Conservation (phyloP, 1,140 invertebrate species). For the Micrasema longulum region DNA sequence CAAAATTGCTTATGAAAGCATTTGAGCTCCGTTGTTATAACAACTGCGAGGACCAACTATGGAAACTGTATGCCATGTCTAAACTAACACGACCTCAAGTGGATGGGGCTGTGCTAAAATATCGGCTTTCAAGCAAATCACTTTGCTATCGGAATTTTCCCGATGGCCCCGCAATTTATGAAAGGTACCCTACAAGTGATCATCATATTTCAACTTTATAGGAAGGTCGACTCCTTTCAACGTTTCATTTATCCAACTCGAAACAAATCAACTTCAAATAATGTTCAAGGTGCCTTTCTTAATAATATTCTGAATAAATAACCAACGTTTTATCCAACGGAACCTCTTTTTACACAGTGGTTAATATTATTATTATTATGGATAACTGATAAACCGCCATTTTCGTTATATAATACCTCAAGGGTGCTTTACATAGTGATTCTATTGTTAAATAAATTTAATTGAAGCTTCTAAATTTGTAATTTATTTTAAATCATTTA, state of each 20-base stretch:
- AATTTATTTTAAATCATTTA: too few relatives aligned
- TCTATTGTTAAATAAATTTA: too few relatives aligned
- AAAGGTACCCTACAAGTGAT: constrained; percentile 3
- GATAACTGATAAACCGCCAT: too few relatives aligned
- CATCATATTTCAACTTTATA: constrained; percentile 27
- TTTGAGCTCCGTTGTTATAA: constrained; percentile 52
- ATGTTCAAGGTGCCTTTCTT: constrained; percentile 7
- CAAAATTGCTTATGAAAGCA: constrained; percentile 56
- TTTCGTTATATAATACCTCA: too few relatives aligned
- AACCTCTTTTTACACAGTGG: too few relatives aligned
- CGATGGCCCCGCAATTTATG: neutral
- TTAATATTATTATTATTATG: too few relatives aligned
- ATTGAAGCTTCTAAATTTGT: too few relatives aligned
- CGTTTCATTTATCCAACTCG: neutral
- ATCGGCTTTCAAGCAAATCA: constrained; percentile 34
- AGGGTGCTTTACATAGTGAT: too few relatives aligned
- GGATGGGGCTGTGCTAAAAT: constrained; percentile 21
- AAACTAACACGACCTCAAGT: constrained; percentile 33
- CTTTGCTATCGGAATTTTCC: constrained; percentile 32
- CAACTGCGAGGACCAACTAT: constrained; percentile 39
- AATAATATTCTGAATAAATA: too few relatives aligned
- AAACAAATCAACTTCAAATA: constrained; percentile 5
- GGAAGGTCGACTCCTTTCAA: constrained; percentile 10
- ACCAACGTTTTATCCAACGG: too few relatives aligned
- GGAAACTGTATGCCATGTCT: constrained; percentile 18